Evolutionary conservation across 2,797 vertebrate species (phyloP).

Genomic region (Acanthornis magna): DNA sequence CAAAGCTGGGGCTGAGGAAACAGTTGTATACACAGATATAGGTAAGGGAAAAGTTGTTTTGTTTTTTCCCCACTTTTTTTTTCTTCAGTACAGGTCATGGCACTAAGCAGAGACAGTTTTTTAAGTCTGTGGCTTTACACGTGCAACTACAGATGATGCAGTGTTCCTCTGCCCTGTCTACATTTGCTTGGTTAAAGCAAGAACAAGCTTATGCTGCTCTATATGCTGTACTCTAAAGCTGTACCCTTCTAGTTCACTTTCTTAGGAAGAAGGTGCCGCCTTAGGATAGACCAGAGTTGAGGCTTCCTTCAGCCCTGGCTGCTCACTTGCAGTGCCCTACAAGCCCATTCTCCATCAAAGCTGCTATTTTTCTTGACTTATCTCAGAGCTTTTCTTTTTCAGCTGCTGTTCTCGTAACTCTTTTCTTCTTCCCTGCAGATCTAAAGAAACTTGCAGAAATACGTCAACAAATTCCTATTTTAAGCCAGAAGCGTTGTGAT

Average conservation of each 20-base stretch:
- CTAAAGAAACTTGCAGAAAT: conserved; percentile 88
- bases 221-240: neutral
- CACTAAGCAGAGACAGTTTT: neutral
- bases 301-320: neutral
- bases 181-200: neutral
- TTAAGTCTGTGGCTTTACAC: neutral
- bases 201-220: neutral
- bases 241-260: neutral
- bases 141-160: neutral
- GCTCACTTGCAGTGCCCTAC: neutral
- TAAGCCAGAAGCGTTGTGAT: conserved; percentile 85
- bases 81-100: neutral
- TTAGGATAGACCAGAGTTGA: neutral
- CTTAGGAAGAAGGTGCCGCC: neutral
- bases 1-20: conserved; percentile 86
- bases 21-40: conserved; percentile 86
- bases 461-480: conserved; percentile 91
- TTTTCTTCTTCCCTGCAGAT: conserved; percentile 75
- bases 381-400: neutral
- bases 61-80: neutral
- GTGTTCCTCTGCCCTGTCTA: neutral
- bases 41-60: conserved; percentile 76
- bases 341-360: neutral
- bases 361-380: neutral
- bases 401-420: neutral